These are phyloP conservation scores for Centropyge bicolor DNA, from an alignment of 2,797 vertebrate genomes.

Conservation along the genomic window DNA sequence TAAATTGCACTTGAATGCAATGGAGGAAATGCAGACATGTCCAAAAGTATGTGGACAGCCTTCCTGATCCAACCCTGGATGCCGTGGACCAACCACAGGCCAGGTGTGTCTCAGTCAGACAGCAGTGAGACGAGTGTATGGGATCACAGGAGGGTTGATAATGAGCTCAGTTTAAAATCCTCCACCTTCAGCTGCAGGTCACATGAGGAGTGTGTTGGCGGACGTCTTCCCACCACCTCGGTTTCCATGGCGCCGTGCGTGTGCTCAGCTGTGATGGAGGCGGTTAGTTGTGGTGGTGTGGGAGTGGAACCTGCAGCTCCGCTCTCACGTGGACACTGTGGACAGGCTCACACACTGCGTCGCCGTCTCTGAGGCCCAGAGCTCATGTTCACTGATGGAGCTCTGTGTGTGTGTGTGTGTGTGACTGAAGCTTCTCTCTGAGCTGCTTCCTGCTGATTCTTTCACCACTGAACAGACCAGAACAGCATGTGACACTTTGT, in stretches of 20 bases:
- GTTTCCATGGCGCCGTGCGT: constrained; percentile 42
- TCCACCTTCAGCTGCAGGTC: too few relatives aligned
- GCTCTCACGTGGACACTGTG: not conserved
- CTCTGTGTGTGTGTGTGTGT: too few relatives aligned
- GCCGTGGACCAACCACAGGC: too few relatives aligned
- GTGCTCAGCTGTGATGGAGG: not conserved
- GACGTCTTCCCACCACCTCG: constrained; percentile 7
- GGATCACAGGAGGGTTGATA: too few relatives aligned
- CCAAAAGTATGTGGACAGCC: not conserved
- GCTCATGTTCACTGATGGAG: not conserved
- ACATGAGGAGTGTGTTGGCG: constrained; percentile 32
- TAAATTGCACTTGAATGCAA: not conserved
- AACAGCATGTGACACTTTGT: not conserved
- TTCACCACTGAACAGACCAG: not conserved
- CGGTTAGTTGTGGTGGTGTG: not conserved
- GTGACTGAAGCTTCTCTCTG: too few relatives aligned
- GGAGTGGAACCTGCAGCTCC: not conserved
- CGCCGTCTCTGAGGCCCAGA: too few relatives aligned
- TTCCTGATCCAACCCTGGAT: too few relatives aligned
- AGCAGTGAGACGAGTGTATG: too few relatives aligned
- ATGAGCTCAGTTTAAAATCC: too few relatives aligned
- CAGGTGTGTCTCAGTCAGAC: too few relatives aligned
- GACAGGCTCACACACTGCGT: not conserved
- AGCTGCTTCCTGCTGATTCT: too few relatives aligned
- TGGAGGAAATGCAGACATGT: not conserved